phyloP scores from a whole-genome alignment of 64 coral and sea anemone species.

The Porites lutea region DNA sequence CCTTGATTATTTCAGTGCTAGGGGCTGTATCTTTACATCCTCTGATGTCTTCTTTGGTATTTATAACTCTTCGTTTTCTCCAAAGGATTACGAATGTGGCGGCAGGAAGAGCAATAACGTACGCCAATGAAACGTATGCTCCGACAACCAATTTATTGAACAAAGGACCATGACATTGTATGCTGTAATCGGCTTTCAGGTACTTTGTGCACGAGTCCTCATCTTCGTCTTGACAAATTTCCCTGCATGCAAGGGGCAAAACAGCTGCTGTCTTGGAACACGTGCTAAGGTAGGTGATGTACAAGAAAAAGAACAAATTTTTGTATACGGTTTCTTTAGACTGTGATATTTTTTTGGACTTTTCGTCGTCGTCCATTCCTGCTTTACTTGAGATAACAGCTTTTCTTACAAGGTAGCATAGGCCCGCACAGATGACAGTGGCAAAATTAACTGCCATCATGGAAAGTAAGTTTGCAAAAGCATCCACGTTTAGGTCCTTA shows the following conservation, averaged over 20 bases:
- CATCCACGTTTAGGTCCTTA: background rate
- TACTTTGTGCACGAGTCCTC: background rate
- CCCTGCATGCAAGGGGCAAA: background rate
- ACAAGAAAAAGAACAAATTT: background rate
- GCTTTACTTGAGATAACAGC: background rate
- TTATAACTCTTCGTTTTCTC: background rate
- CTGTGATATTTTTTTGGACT: background rate
- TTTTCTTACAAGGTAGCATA: background rate
- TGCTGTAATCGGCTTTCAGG: background rate
- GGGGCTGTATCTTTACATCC: background rate
- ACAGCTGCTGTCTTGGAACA: background rate
- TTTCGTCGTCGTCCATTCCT: background rate
- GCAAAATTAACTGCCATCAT: conserved; percentile 25
- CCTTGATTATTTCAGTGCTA: background rate
- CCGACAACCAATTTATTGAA: background rate
- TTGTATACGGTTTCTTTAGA: background rate
- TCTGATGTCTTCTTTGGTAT: background rate
- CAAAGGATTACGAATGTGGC: background rate
- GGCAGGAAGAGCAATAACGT: background rate
- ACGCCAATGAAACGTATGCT: background rate
- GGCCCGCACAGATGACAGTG: background rate
- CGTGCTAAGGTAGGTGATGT: background rate
- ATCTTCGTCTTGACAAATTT: background rate
- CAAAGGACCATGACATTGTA: background rate
- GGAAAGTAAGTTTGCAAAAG: conserved; percentile 9